Evolutionary conservation across 2,888 invertebrate species (phyloP), one percentile per base, ranked within the genome.

Genomic region (Nomada ferruginata): DNA sequence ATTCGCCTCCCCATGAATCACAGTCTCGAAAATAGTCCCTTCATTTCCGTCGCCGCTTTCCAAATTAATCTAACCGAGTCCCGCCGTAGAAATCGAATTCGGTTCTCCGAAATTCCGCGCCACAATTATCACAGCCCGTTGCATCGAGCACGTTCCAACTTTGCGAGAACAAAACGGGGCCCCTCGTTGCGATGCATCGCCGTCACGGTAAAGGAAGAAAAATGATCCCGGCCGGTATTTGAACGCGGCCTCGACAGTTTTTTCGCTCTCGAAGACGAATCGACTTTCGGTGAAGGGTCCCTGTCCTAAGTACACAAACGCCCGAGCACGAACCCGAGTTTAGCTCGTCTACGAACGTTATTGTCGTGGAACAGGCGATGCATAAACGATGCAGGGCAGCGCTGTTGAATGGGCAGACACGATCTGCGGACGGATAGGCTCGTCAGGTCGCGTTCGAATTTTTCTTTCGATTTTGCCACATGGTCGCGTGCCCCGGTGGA

Each of bases 271-370:
- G 64, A 70, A 52, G 74, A 66, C 66, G 65, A 70, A 71, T 53
- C 53, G 61, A 74, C 70, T 57, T 57, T 70, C 53, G 50, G 7
- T 42, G 73, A 11, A 70, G 74, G 57, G 74, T 60, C 50, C 57
- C 52, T 23, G 57, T 79, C 82, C 71, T 82, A 79, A 82, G 52
- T 50, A 68, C 79, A 82, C 82, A 79, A 74, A 66, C 76, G 42
- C 10, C 10, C 2, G 53, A 47, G 50, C 53, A 42, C 72, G 63
- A 23, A 20, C 57, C 75, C 36, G 36, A 79, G 53, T 82, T 70
- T 57, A 50, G 50, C 57, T 29, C n/a, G 44, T 44, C 60, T 29
- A 50, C 42, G 9, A 44, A 23, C 1, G 59, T 63, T 68, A 68
- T 68, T 76, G 59, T 70, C 60, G 55, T 47, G 23, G 47, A 52